These are phyloP conservation scores for Temnothorax unifasciatus DNA, from an alignment of 2,888 invertebrate genomes.

Conservation along the genomic window DNA sequence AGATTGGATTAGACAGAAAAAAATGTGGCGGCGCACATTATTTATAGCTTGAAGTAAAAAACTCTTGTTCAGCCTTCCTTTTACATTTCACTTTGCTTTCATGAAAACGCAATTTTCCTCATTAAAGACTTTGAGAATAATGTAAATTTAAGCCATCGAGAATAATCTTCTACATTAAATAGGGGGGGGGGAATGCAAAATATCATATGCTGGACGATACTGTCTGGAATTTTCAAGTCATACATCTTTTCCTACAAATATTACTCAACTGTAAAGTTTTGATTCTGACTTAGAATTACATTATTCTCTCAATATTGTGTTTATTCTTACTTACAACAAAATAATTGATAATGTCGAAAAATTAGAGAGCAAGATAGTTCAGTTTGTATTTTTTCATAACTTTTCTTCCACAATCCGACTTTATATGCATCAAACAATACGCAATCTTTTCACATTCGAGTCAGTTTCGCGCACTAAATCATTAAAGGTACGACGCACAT, in stretches of 20 bases:
- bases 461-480: background rate
- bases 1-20: background rate
- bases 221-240: background rate
- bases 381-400: background rate
- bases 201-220: background rate
- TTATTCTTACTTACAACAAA: background rate
- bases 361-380: background rate
- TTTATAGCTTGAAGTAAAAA: slow-evolving; percentile 1
- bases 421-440: slow-evolving; percentile 12
- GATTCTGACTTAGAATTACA: background rate
- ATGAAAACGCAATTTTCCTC: background rate
- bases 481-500: slow-evolving; percentile 12
- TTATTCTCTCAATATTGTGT: slow-evolving; percentile 1
- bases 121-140: background rate
- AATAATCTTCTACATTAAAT: background rate
- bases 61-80: background rate
- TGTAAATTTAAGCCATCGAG: background rate
- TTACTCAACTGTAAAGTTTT: background rate
- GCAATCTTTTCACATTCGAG: background rate
- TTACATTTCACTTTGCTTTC: background rate
- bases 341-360: background rate
- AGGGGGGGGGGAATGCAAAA: background rate
- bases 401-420: background rate
- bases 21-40: background rate
- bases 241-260: no score